These are phyloP conservation scores for Linyphia triangularis DNA, from an alignment of 2,888 invertebrate species.

Conservation along the genomic window DNA sequence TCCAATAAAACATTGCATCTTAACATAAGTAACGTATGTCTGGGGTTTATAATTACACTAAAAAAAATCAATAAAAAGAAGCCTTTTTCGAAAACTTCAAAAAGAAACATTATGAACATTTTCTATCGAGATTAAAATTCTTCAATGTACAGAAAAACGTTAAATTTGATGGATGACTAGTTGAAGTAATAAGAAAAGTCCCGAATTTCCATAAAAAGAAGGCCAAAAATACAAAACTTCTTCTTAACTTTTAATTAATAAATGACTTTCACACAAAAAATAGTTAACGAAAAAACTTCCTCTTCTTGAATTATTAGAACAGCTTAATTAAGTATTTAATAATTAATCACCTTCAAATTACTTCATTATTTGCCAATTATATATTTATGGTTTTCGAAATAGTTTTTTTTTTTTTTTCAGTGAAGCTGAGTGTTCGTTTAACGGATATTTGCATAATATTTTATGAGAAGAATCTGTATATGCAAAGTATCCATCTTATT, in stretches of 20 bases:
- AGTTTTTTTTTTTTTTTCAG: too few relatives aligned
- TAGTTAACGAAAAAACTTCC: background rate
- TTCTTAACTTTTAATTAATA: slow-evolving; percentile 29
- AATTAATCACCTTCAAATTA: slow-evolving; percentile 32
- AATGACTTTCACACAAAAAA: background rate
- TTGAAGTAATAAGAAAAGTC: background rate
- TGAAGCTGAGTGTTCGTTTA: background rate
- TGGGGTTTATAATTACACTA: too few relatives aligned
- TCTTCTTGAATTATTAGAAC: background rate
- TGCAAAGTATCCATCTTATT: background rate
- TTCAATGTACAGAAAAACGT: too few relatives aligned
- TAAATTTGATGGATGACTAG: background rate
- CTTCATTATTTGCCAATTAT: slow-evolving; percentile 42
- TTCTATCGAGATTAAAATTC: too few relatives aligned
- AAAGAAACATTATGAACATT: too few relatives aligned
- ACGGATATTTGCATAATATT: background rate
- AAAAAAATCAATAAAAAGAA: too few relatives aligned
- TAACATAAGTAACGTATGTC: too few relatives aligned
- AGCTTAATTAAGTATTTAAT: slow-evolving; percentile 35
- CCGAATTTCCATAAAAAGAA: background rate
- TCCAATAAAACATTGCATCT: too few relatives aligned
- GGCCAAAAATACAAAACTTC: background rate
- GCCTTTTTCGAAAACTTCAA: too few relatives aligned
- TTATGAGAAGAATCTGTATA: background rate
- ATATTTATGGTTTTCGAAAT: slow-evolving; percentile 18